These are phyloP conservation scores for Neopipo cinnamomea DNA, from an alignment of 2,113 vertebrate species.

Conservation along the genomic window DNA sequence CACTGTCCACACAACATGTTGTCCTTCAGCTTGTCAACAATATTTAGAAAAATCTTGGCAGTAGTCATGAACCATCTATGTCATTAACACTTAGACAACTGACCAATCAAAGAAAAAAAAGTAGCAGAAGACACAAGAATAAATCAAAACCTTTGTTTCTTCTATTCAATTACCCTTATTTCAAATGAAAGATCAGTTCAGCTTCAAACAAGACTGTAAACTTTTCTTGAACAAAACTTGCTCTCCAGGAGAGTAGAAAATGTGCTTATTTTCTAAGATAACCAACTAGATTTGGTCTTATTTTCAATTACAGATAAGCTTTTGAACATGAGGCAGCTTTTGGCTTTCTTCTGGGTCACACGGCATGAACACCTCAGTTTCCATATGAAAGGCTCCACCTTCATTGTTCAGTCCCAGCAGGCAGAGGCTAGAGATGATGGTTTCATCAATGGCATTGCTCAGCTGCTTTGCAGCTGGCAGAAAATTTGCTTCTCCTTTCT, in stretches of 20 bases:
- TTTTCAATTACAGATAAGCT: neutral
- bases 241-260: neutral
- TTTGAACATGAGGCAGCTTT: neutral
- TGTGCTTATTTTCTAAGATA: neutral
- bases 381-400: neutral
- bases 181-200: neutral
- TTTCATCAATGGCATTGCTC: neutral
- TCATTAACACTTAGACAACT: neutral
- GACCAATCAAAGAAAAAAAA: neutral
- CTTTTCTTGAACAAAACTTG: neutral
- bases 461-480: neutral
- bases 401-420: neutral
- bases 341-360: conserved; percentile 24
- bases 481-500: neutral
- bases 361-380: neutral
- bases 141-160: neutral
- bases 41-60: neutral
- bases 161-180: neutral
- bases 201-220: neutral
- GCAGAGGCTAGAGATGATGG: neutral
- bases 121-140: neutral
- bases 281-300: neutral
- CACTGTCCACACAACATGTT: neutral
- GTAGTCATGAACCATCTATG: neutral
- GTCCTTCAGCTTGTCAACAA: neutral